These are phyloP conservation scores for Sebastes minor DNA, from an alignment of 2,797 vertebrate species.

Conservation along the genomic window DNA sequence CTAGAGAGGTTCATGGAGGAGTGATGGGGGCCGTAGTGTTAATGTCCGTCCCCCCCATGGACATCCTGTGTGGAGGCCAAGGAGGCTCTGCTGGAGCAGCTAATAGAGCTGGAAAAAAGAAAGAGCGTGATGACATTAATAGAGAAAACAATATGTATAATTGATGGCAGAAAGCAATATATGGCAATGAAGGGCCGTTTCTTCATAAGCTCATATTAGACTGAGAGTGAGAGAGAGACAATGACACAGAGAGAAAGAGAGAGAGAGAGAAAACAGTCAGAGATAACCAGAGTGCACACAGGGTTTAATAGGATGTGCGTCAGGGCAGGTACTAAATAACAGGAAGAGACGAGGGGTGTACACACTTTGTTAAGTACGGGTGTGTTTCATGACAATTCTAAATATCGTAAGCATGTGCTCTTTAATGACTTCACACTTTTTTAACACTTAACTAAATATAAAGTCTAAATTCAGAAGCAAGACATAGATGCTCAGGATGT, in stretches of 20 bases:
- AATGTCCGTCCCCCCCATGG: constrained; percentile 64
- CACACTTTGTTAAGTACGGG: constrained; percentile 79
- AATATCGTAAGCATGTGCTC: constrained; percentile 39
- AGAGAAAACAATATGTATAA: not conserved
- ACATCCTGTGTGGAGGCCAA: constrained; percentile 68
- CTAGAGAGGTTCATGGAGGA: constrained; percentile 67
- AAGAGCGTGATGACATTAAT: not conserved
- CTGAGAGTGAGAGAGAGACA: not conserved
- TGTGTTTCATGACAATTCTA: constrained; percentile 74
- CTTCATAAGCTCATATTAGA: not conserved
- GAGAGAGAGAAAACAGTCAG: constrained; percentile 23
- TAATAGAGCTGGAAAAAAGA: constrained; percentile 52
- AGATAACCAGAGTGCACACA: constrained; percentile 74
- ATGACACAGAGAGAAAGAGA: not conserved
- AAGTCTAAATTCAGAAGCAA: not conserved
- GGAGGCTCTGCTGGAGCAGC: constrained; percentile 49
- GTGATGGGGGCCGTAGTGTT: constrained; percentile 59
- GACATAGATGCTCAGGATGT: not conserved
- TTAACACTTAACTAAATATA: not conserved
- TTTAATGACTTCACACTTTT: constrained; percentile 18
- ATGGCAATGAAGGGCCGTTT: not conserved
- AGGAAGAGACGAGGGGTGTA: constrained; percentile 84
- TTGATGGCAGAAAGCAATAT: not conserved
- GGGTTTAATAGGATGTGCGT: constrained; percentile 84
- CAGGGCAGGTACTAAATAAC: constrained; percentile 87